Base-by-base conservation (phyloP, 1,140 invertebrate species). In the Gonioctena quinquepunctata region DNA sequence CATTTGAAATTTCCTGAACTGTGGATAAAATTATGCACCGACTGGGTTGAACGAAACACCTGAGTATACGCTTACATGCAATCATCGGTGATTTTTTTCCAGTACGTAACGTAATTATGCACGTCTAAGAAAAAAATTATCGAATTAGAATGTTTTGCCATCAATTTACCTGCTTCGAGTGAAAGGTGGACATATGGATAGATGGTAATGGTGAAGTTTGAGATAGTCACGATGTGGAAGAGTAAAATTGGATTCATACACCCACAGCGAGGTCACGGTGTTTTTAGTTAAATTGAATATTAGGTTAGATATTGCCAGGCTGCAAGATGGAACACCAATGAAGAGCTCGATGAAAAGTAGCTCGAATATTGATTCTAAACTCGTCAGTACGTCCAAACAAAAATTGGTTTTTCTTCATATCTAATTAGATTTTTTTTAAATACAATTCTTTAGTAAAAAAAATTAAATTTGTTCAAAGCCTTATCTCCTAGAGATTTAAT, bases 111-210 rank as follows among this genome's bases (percentile, higher is more conserved):
- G 3, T 42, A 42, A 42, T 42, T 42, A 42, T 42, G 16, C 33
- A 3, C 16, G 33, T 42, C 54, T 19, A n/a, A 25, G 25, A 25
- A 57, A 57, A 57, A 57, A 25, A 18, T 22, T 21, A n/a, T 18
- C 19, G 22, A 57, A 21, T 57, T 57, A 57, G 54, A 57, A 57
- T 57, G 54, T 57, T 57, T 42, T 57, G 25, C 54, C 54, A 57
- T 57, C n/a, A 57, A 57, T 23, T 57, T 22, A 57, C 25, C 25
- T n/a, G 25, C 0, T 57, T 57, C n/a, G n/a, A 57, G 54, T 57
- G 54, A 57, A 57, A 57, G 54, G 54, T 57, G 54, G 33, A 42
- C 13, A 42, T 42, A 11, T 42, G 11, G 11, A n/a, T 42, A 42
- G 3, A 3, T 42, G 16, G 33, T 42, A 11, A 42, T 42, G 33